phyloP scores from a whole-genome alignment of 2,113 vertebrate species.

The Lophura nycthemera region DNA sequence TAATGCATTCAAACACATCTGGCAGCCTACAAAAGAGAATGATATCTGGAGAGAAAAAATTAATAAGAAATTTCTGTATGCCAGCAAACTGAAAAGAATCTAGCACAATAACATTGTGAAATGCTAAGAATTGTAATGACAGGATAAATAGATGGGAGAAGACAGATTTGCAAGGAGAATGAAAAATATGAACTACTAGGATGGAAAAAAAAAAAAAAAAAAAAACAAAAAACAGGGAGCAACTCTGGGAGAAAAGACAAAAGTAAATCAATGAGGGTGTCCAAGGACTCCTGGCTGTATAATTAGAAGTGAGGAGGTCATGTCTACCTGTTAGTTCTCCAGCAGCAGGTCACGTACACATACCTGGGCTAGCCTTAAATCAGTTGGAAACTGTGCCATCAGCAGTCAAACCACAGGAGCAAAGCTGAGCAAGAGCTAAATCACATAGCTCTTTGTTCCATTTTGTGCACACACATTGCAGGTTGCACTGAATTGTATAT shows the following conservation, averaged over 20 bases:
- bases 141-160: background rate
- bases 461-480: background rate
- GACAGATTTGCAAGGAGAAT: background rate
- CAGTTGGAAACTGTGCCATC: conserved; percentile 37
- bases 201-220: background rate
- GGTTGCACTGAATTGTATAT: conserved; percentile 13
- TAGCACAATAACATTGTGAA: background rate
- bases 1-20: background rate
- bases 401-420: background rate
- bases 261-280: conserved; percentile 13
- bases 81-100: background rate
- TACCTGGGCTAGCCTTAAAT: conserved; percentile 45
- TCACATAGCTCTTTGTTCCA: conserved; percentile 45
- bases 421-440: background rate
- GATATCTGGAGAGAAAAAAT: background rate
- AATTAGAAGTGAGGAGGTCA: conserved; percentile 9
- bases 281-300: conserved; percentile 25
- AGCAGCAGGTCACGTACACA: background rate
- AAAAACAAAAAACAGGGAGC: background rate
- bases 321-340: conserved; percentile 15
- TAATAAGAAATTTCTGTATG: background rate
- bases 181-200: background rate
- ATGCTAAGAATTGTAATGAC: background rate
- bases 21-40: background rate
- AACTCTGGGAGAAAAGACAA: background rate